These are phyloP conservation scores for Anthoptus insignis DNA, from an alignment of 2,888 invertebrate genomes.

Conservation along the genomic window DNA sequence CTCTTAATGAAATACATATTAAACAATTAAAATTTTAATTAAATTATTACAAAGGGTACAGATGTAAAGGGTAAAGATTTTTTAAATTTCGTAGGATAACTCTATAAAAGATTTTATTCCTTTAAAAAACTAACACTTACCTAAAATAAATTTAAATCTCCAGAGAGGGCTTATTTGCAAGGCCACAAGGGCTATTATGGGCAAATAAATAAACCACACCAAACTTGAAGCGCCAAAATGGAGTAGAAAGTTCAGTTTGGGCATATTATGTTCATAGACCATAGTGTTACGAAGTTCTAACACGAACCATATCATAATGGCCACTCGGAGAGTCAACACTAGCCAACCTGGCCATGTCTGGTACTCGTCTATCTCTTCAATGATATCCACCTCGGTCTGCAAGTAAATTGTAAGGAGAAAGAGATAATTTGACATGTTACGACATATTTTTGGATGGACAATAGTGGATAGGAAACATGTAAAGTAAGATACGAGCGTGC, in stretches of 20 bases:
- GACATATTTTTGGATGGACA: too few species aligned
- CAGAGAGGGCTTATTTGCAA: constrained; percentile 97
- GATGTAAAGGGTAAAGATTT: too few species aligned
- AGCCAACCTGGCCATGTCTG: constrained; percentile 99
- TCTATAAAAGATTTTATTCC: too few species aligned
- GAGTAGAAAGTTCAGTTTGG: constrained; percentile 96
- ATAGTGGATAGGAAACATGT: too few species aligned
- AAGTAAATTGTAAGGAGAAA: too few species aligned
- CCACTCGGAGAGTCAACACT: constrained; percentile 94
- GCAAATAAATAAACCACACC: constrained; percentile 99
- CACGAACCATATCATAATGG: constrained; percentile 97
- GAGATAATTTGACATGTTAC: too few species aligned
- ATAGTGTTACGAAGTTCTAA: constrained; percentile 88
- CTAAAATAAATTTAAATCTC: constrained; percentile 97
- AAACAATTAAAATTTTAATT: too few species aligned
- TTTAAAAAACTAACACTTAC: constrained; percentile 77
- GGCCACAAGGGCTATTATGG: constrained; percentile 97
- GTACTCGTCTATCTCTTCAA: constrained; percentile 98
- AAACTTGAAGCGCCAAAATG: constrained; percentile 99
- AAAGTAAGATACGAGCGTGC: too few species aligned
- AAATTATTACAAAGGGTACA: too few species aligned
- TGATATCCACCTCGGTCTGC: constrained; percentile 98
- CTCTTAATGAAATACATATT: too few species aligned
- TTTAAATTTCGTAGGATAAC: too few species aligned
- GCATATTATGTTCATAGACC: constrained; percentile 85